phyloP scores from a whole-genome alignment of 2,113 vertebrate genomes.

The Cololabis saira region DNA sequence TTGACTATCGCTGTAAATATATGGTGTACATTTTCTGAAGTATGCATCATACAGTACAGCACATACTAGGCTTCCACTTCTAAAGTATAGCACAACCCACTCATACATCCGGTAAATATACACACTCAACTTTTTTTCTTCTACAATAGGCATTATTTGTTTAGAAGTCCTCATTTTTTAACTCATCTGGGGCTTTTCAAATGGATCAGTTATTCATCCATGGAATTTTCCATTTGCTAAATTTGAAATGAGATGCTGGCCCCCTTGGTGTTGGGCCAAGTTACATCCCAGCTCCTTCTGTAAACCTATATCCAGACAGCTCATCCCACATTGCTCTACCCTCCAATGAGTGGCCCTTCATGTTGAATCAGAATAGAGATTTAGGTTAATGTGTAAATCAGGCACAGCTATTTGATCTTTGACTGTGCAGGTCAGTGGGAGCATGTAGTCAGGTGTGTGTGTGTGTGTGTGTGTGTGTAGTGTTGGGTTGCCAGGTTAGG shows the following conservation, averaged over 20 bases:
- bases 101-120: slow-evolving; percentile 20
- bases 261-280: slow-evolving; percentile 41
- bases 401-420: slow-evolving; percentile 59
- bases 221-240: slow-evolving; percentile 51
- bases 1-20: slow-evolving; percentile 58
- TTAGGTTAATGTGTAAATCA: slow-evolving; percentile 55
- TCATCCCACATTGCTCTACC: slow-evolving; percentile 35
- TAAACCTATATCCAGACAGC: slow-evolving; percentile 52
- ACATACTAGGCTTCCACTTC: no score
- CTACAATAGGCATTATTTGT: slow-evolving; percentile 47
- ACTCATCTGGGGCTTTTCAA: slow-evolving; percentile 40
- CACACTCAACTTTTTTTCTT: slow-evolving; percentile 39
- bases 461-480: slow-evolving; percentile 21
- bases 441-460: slow-evolving; percentile 3
- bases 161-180: slow-evolving; percentile 29
- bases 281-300: slow-evolving; percentile 50
- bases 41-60: slow-evolving; percentile 9
- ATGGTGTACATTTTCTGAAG: slow-evolving; percentile 44
- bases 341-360: slow-evolving; percentile 13
- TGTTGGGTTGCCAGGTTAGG: slow-evolving; percentile 61
- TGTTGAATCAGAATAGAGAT: slow-evolving; percentile 56
- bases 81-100: slow-evolving; percentile 9
- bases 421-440: slow-evolving; percentile 14
- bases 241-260: slow-evolving; percentile 59
- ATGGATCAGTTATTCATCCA: slow-evolving; percentile 65